Evolutionary conservation across 2,113 vertebrate species (phyloP).

Genomic region (Poeciliopsis occidentalis): DNA sequence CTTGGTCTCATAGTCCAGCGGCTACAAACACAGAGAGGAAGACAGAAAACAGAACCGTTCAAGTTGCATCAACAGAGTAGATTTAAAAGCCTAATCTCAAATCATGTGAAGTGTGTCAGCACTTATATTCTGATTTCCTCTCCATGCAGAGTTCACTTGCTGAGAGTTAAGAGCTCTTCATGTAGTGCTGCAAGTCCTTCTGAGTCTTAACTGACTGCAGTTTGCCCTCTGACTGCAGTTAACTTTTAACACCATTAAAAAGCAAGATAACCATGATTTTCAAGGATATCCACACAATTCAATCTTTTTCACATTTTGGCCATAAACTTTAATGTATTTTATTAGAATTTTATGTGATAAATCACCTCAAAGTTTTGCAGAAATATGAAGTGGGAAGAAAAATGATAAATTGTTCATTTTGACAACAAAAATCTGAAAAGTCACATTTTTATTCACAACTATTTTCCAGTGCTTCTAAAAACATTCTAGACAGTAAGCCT

Average conservation of each 20-base stretch:
- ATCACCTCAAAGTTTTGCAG: not conserved
- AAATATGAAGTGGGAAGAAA: not conserved
- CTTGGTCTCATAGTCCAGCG: slow-evolving; percentile 94
- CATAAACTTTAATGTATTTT: not conserved
- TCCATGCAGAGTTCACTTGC: slow-evolving; percentile 1
- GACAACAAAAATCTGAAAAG: not conserved
- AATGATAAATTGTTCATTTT: not conserved
- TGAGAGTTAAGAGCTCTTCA: slow-evolving; percentile 39
- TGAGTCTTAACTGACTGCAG: slow-evolving; percentile 16
- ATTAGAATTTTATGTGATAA: not conserved
- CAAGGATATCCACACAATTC: not conserved
- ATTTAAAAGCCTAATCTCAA: slow-evolving; percentile 5
- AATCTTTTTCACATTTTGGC: not conserved
- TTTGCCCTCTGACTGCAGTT: slow-evolving; percentile 17
- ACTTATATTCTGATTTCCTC: slow-evolving; percentile 1
- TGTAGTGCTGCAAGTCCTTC: slow-evolving; percentile 4
- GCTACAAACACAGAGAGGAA: slow-evolving; percentile 67
- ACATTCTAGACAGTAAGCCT: not conserved
- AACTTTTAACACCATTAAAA: slow-evolving; percentile 30
- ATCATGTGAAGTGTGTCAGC: not conserved
- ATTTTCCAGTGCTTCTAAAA: too few relatives aligned
- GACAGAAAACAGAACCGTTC: not conserved
- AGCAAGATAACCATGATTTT: not conserved
- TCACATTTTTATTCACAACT: not conserved
- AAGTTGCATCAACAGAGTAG: slow-evolving; percentile 1